Conservation (phyloP, 2,888 invertebrate species). For the Acanthopleura granulata region DNA sequence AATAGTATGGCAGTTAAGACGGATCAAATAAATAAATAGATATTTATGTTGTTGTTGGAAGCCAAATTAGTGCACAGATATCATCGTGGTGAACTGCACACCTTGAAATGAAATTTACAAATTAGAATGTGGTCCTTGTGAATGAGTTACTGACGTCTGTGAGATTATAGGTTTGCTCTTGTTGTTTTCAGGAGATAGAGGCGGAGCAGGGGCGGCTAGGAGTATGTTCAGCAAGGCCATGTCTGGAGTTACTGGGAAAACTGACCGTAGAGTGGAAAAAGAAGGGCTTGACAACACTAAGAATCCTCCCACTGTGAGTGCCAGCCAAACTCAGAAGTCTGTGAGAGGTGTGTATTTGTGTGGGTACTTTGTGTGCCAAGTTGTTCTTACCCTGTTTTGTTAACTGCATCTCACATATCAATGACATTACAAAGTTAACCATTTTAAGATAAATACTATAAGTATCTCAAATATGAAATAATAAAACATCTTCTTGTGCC, state of each 20-base stretch:
- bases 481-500: no score
- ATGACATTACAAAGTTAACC: no score
- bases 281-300: neutral
- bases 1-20: no score
- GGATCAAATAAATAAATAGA: neutral
- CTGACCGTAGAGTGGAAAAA: neutral
- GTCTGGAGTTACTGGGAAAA: neutral
- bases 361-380: neutral
- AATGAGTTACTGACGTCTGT: no score
- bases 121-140: neutral
- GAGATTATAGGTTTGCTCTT: neutral
- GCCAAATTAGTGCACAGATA: neutral
- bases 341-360: neutral
- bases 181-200: neutral
- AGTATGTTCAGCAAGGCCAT: constrained; percentile 2
- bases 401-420: no score
- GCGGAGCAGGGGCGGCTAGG: neutral
- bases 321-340: neutral
- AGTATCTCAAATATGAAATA: no score
- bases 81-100: neutral
- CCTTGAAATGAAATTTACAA: neutral
- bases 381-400: no score
- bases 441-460: no score
- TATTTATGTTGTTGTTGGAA: no score
- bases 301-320: neutral